Evolutionary conservation across 2,888 invertebrate genomes (phyloP), one percentile per base, ranked within the genome.

Genomic region (Epinotia bilunana): DNA sequence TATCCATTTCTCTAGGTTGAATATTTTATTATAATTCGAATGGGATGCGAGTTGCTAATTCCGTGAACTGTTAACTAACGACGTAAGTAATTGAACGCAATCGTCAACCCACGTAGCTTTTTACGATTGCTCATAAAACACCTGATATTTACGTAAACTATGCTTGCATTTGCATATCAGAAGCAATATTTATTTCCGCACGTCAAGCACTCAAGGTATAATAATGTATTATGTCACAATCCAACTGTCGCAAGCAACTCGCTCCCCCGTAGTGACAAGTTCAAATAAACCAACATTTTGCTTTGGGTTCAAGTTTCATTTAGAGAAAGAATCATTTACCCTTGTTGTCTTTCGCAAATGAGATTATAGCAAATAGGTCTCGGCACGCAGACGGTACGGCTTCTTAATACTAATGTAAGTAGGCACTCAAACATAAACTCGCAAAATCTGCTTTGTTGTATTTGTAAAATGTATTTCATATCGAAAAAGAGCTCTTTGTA

Each of bases 21-120:
- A 33, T 16, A 69, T 57, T 60, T 63, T 43, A 62, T 20, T 68
- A 18, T 43, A 39, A 20, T 18, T 46, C 23, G 28, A 7, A n/a
- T n/a, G 43, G 69, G 57, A 46, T 58, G 57, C 57, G 46, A 58
- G 57, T 58, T 64, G 65, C 77, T 57, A 64, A 76, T 60, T 76
- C 71, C 74, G 72, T 79, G 76, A 78, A 81, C 80, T 80, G 81
- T 83, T 81, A 65, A 65, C 61, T 64, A 69, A 71, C 79, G 79
- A 72, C 79, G 69, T 87, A 86, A 89, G 53, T 53, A 53, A n/a
- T 88, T 87, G 84, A 84, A 87, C 82, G 73, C 83, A 83, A 83
- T 78, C 80, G 83, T 84, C 84, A 28, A 84, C 72, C 70, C 72
- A 65, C 18, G 39, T 39, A 39, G 23, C 46, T 46, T 60, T 46